phyloP scores from a whole-genome alignment of 2,888 invertebrate genomes.

The Norana najaformis region DNA sequence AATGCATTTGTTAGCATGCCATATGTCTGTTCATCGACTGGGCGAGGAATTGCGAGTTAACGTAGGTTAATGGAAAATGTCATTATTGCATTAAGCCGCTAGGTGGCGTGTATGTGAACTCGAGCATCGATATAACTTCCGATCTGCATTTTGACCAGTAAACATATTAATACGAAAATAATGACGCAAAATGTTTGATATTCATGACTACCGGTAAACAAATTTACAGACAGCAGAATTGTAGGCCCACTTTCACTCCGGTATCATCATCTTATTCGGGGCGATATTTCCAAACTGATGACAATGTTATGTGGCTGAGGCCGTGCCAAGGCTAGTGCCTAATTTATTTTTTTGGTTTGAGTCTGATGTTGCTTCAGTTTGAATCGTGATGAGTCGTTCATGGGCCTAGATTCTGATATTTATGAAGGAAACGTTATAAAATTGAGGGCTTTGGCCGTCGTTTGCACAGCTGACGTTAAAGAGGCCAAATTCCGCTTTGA shows the following conservation, averaged over 20 bases:
- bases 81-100: too few species aligned
- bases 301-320: neutral
- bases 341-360: neutral
- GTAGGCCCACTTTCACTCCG: neutral
- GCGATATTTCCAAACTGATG: neutral
- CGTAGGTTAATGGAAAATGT: too few species aligned
- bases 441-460: neutral
- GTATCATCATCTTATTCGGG: neutral
- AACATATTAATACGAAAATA: neutral
- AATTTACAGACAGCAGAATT: neutral
- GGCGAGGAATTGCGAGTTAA: too few species aligned
- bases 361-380: neutral
- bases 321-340: neutral
- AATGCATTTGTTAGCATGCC: too few species aligned
- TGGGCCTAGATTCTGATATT: neutral
- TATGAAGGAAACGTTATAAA: neutral
- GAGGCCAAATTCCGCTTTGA: neutral
- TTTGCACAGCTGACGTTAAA: neutral
- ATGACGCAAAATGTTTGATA: neutral
- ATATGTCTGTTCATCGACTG: too few species aligned
- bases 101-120: neutral
- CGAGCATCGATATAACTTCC: neutral
- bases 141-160: neutral
- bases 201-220: neutral
- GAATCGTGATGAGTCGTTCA: neutral